Base-by-base conservation (phyloP, 2,113 vertebrate species). In the Calidris pygmaea region DNA sequence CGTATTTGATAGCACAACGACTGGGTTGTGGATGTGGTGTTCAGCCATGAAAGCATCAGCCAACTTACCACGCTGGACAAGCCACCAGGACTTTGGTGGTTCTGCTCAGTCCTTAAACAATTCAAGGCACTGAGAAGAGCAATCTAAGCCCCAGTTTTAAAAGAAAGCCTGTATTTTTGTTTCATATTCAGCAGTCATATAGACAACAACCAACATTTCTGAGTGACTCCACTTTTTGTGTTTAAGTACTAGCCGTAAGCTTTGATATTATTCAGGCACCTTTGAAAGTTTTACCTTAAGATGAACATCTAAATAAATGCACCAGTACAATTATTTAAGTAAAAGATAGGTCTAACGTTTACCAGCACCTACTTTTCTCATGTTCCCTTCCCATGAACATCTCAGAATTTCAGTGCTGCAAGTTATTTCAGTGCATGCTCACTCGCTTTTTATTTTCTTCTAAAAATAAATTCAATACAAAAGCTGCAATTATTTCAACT, bases 71-170 rank as follows among this genome's bases (percentile, higher is more conserved):
- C 7, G 35, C 50, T 59, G 66, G 37, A 50, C 87, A 93, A 23
- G 22, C 0, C 0, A 55, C 41, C 85, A 85, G 65, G 41, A 21
- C 2, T 3, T 1, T 47, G 72, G 59, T 0, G 0, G 16, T 22
- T 86, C 65, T 87, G 89, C n/a, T 88, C 50, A 83, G 50, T 66
- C 68, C 68, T 84, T 71, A 41, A 72, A 76, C 29, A 89, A 85
- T 19, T 92, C 45, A 90, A 81, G 47, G 86, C 60, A 77, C 55
- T 62, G 59, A 88, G 85, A 72, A 85, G 39, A 94, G 35, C 74
- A 82, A 82, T 32, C 85, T 37, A 58, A 80, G 71, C 55, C 39
- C 65, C 56, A 26, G 56, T 35, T 45, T 75, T 72, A 43, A 77
- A 91, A 87, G 43, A 35, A 84, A 72, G 21, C 30, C 70, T 75